phyloP scores from a whole-genome alignment of 1,140 invertebrate genomes.

The Triops cancriformis region DNA sequence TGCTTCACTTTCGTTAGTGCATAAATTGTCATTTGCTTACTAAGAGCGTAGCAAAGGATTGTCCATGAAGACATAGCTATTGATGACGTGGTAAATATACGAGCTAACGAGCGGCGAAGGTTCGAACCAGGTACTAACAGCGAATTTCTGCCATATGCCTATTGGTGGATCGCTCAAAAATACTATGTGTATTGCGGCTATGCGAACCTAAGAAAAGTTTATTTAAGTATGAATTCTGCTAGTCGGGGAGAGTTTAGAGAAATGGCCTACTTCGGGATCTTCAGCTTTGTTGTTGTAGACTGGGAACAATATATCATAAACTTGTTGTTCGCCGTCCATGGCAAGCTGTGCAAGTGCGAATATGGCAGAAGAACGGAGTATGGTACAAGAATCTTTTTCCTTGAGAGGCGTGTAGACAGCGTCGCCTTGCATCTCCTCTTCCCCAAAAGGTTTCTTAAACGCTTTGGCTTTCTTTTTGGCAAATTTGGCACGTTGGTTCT shows the following conservation, averaged over 20 bases:
- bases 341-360: constrained; percentile 18
- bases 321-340: constrained; percentile 15
- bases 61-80: constrained; percentile 22
- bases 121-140: constrained; percentile 31
- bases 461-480: constrained; percentile 11
- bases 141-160: constrained; percentile 27
- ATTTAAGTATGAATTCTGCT: neutral
- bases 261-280: constrained; percentile 17
- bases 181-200: constrained; percentile 30
- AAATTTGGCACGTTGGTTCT: neutral
- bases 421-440: neutral
- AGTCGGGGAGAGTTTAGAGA: neutral
- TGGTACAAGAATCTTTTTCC: constrained; percentile 22
- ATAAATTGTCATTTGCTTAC: neutral
- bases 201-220: constrained; percentile 23
- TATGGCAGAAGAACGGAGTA: constrained; percentile 22
- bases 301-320: constrained; percentile 19
- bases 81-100: constrained; percentile 28
- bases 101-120: constrained; percentile 24
- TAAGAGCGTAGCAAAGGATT: constrained; percentile 16
- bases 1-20: neutral
- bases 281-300: constrained; percentile 25
- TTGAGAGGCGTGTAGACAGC: neutral
- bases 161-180: constrained; percentile 26
- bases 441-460: neutral